A percentile compares a stretch with the other conserved stretches of the same genome.
Conservation (phyloP, 1,140 invertebrate genomes). For the Luehdorfia chinensis region DNA sequence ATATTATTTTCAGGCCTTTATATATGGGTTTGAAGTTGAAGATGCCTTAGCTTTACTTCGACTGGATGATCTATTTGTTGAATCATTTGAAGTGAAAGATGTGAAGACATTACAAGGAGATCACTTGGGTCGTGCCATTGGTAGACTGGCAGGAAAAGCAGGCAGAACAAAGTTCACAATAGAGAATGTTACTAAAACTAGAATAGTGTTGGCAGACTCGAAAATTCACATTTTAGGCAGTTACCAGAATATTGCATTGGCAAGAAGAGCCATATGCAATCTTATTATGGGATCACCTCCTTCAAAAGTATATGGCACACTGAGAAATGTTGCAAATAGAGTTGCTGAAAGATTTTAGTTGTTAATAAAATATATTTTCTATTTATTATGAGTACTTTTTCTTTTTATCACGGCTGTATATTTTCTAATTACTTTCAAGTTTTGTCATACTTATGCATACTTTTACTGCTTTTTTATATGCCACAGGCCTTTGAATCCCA, state of each 20-base stretch:
- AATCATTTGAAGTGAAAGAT: constrained; percentile 98
- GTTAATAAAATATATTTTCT: constrained; percentile 46
- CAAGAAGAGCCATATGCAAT: constrained; percentile 97
- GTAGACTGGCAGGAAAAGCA: constrained; percentile 97
- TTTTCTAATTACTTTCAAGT: neutral
- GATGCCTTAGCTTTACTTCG: constrained; percentile 96
- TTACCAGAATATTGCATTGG: constrained; percentile 97
- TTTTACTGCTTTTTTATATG: too few species aligned
- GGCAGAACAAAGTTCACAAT: constrained; percentile 99
- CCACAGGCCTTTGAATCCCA: too few species aligned
- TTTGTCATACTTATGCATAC: constrained; percentile 3
- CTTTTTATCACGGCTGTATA: neutral
- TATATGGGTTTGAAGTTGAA: constrained; percentile 98
- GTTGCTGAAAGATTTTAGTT: constrained; percentile 88
- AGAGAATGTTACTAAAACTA: constrained; percentile 99
- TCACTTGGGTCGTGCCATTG: constrained; percentile 96
- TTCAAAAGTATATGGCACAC: constrained; percentile 96
- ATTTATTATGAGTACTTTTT: constrained; percentile 26
- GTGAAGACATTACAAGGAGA: constrained; percentile 98
- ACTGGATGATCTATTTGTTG: constrained; percentile 98
- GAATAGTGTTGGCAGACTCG: constrained; percentile 97
- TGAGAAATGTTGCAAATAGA: constrained; percentile 89
- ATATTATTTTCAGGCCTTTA: constrained; percentile 85
- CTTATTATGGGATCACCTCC: constrained; percentile 97
- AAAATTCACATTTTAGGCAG: constrained; percentile 99